phyloP scores from a whole-genome alignment of 1,140 invertebrate species.

The Oryctes rhinoceros region DNA sequence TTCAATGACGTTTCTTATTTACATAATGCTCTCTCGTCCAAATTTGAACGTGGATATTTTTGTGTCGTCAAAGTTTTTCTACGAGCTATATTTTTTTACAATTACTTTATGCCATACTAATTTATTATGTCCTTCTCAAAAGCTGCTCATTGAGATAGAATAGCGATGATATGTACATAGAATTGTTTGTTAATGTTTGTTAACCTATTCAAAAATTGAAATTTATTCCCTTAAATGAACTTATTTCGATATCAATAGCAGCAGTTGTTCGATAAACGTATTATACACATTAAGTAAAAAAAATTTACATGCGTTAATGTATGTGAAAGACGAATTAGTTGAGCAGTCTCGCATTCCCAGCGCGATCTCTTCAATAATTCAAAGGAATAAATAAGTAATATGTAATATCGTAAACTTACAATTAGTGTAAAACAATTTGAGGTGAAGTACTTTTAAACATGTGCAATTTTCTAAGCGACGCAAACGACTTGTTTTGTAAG shows the following conservation, averaged over 20 bases:
- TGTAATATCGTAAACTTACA: background rate
- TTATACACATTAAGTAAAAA: background rate
- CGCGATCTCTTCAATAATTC: background rate
- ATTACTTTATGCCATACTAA: constrained; percentile 12
- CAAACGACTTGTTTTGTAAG: background rate
- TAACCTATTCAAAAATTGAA: no score
- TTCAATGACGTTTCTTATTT: no score
- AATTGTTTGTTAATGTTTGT: background rate
- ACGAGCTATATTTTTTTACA: background rate
- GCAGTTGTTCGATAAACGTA: background rate
- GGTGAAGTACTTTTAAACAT: constrained; percentile 1
- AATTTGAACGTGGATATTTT: no score
- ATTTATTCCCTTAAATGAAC: no score
- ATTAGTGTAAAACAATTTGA: background rate
- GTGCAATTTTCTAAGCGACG: constrained; percentile 3
- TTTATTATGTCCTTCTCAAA: constrained; percentile 12
- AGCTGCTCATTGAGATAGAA: constrained; percentile 12
- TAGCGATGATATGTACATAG: background rate
- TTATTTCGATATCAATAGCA: background rate
- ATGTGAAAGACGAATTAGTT: background rate
- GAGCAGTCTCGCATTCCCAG: background rate
- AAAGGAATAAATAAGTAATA: background rate
- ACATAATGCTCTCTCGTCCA: no score
- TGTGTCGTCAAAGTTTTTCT: no score
- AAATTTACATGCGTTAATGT: background rate